A percentile compares a stretch with the other conserved stretches of the same genome.
Conservation (phyloP, 2,888 invertebrate species). For the Cataglyphis altisquamis region DNA sequence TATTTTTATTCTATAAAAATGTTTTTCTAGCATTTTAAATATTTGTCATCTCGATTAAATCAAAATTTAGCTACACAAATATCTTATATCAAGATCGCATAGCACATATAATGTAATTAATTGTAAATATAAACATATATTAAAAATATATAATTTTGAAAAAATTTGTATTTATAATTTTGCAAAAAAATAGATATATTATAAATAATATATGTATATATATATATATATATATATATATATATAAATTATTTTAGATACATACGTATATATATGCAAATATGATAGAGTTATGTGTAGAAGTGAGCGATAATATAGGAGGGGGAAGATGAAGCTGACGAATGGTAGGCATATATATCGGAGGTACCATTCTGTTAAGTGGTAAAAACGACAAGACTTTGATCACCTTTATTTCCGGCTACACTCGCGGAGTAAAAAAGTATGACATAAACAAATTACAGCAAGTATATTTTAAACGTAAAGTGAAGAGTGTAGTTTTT, state of each 20-base stretch:
- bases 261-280: background rate
- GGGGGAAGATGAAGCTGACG: conserved; percentile 54
- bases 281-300: background rate
- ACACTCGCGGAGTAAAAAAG: conserved; percentile 9
- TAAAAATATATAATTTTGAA: background rate
- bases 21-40: background rate
- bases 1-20: background rate
- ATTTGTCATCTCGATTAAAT: background rate
- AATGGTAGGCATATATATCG: conserved; percentile 62
- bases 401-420: conserved; percentile 39
- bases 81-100: background rate
- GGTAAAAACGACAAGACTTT: conserved; percentile 50
- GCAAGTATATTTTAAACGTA: conserved; percentile 21
- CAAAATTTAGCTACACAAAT: background rate
- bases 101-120: background rate
- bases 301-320: conserved; percentile 21
- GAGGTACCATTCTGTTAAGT: conserved; percentile 42
- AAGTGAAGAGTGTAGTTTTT: background rate
- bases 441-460: conserved; percentile 33
- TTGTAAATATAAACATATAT: background rate
- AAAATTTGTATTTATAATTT: background rate
- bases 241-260: background rate
- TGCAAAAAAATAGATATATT: background rate
- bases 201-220: conserved; percentile 13
- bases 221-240: background rate